A percentile compares a stretch with the other conserved stretches of the same genome.
These are phyloP conservation scores for Erpetoichthys calabaricus DNA, from an alignment of 2,797 vertebrate genomes.

Conservation along the genomic window DNA sequence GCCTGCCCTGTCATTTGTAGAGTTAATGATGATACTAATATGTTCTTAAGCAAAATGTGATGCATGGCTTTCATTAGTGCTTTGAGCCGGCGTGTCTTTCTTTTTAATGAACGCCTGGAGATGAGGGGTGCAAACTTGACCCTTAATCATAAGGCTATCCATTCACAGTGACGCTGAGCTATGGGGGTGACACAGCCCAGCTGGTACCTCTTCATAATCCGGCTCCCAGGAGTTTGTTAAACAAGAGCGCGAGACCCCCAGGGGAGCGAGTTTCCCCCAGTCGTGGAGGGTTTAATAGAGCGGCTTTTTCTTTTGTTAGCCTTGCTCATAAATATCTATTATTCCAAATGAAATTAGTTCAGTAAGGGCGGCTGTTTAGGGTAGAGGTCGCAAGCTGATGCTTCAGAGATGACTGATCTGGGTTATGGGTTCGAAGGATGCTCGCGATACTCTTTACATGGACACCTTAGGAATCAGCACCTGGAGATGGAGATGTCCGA, in stretches of 20 bases:
- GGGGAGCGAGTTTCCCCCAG: slow-evolving; percentile 11
- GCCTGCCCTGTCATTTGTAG: slow-evolving; percentile 46
- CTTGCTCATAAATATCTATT: slow-evolving; percentile 19
- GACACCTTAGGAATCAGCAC: no score
- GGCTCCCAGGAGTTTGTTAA: slow-evolving; percentile 65
- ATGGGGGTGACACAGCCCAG: slow-evolving; percentile 36
- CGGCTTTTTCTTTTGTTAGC: slow-evolving; percentile 4
- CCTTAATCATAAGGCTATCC: slow-evolving; percentile 86
- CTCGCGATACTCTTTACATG: no score
- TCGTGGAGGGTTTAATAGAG: slow-evolving; percentile 17
- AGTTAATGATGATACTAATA: slow-evolving; percentile 65
- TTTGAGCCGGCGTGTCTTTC: slow-evolving; percentile 49
- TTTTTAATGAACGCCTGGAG: slow-evolving; percentile 93
- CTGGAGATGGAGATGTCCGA: no score
- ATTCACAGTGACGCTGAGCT: slow-evolving; percentile 69
- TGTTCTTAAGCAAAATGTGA: slow-evolving; percentile 65
- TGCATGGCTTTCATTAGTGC: slow-evolving; percentile 97
- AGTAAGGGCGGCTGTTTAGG: slow-evolving; percentile 9
- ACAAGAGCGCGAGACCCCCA: slow-evolving; percentile 34
- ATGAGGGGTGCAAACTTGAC: slow-evolving; percentile 91
- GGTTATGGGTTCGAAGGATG: not conserved
- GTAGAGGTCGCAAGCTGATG: slow-evolving; percentile 4
- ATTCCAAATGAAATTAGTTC: slow-evolving; percentile 22
- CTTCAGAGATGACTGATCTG: slow-evolving; percentile 3
- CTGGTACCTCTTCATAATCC: slow-evolving; percentile 70